phyloP scores from a whole-genome alignment of 1,140 invertebrate genomes.

The Galleria mellonella region DNA sequence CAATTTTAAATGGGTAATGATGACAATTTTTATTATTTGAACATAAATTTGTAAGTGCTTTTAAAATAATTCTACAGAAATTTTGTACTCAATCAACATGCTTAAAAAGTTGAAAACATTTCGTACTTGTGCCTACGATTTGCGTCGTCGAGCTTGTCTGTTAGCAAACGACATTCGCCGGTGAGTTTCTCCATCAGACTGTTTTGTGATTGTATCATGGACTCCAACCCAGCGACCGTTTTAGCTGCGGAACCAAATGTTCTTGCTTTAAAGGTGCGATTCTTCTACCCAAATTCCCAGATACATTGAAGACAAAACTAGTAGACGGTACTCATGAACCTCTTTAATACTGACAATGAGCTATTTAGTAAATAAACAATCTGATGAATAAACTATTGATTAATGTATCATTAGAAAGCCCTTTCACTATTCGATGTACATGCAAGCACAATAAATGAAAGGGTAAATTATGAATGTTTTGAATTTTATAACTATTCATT shows the following conservation, averaged over 20 bases:
- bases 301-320: not conserved
- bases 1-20: conserved; percentile 48
- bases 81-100: conserved; percentile 36
- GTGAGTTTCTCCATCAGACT: conserved; percentile 91
- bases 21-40: conserved; percentile 25
- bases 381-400: conserved; percentile 81
- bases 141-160: conserved; percentile 88
- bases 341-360: not conserved
- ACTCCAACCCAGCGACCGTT: conserved; percentile 88
- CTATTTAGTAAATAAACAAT: conserved; percentile 43
- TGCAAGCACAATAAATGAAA: conserved; percentile 60
- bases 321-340: not conserved
- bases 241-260: conserved; percentile 79
- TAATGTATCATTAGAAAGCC: conserved; percentile 39
- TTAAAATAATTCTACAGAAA: conserved; percentile 12
- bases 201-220: conserved; percentile 89
- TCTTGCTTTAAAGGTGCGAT: conserved; percentile 32
- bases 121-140: conserved; percentile 88
- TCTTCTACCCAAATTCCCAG: not conserved
- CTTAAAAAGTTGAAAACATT: conserved; percentile 52
- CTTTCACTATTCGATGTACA: conserved; percentile 54
- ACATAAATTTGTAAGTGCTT: conserved; percentile 14
- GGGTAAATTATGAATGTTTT: conserved; percentile 72
- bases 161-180: conserved; percentile 88
- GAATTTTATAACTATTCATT: conserved; percentile 25